Evolutionary conservation across 2,113 vertebrate species (phyloP).

Genomic region (Harpagus bidentatus): DNA sequence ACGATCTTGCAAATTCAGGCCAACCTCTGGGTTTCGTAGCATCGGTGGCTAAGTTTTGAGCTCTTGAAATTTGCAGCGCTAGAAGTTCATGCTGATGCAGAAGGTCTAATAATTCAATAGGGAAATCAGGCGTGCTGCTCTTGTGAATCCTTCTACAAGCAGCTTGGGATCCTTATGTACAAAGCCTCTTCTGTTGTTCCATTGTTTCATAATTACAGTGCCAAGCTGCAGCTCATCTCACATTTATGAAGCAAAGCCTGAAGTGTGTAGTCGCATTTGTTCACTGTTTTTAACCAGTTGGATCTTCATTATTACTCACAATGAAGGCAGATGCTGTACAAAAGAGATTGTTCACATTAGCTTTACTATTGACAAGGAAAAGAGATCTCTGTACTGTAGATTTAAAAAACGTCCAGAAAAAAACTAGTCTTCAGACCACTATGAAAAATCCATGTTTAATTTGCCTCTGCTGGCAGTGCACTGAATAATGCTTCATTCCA

Average conservation of each 20-base stretch:
- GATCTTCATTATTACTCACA: conserved; percentile 7
- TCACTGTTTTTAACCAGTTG: neutral
- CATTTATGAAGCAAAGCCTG: neutral
- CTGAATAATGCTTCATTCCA: neutral
- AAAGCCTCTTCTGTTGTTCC: neutral
- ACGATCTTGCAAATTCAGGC: neutral
- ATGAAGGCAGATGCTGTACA: neutral
- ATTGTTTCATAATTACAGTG: neutral
- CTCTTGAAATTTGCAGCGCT: neutral
- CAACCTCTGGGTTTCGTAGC: neutral
- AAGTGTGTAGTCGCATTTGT: neutral
- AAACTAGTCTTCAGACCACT: neutral
- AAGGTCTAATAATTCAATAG: neutral
- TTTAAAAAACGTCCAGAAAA: neutral
- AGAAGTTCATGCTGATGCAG: neutral
- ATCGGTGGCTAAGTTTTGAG: neutral
- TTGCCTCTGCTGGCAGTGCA: neutral
- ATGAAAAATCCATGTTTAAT: neutral
- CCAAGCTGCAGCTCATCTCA: neutral
- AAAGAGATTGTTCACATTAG: neutral
- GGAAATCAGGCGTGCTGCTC: neutral
- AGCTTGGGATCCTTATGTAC: neutral
- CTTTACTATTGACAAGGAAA: neutral
- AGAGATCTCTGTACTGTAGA: neutral
- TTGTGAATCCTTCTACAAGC: neutral